Evolutionary conservation across 64 coral and sea anemone genomes (phyloP), one percentile per base, ranked within the genome.

Genomic region (Montipora cactus): DNA sequence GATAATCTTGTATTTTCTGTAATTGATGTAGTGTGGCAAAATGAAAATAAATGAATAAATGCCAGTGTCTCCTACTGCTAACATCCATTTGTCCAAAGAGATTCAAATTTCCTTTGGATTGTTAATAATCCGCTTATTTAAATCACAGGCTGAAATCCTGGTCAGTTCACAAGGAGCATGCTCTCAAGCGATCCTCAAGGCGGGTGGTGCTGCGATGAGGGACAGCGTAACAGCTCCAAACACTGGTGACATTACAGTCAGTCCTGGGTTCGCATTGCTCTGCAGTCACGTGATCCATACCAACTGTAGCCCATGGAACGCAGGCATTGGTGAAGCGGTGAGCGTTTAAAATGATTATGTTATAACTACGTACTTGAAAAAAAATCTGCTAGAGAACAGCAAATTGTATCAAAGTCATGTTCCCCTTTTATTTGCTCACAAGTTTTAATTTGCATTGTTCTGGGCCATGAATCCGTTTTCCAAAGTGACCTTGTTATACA

Each of bases 241-340:
- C 19, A 10, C 89, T 66, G 83, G 83, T 6, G 83, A 87, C 8
- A 87, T 93, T 59, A 15, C 58, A 21, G 81, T 87, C 46, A 79
- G 83, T 25, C 57, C 81, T 25, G 81, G 81, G 18, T 75, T 44
- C 19, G 53, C 79, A 5, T 52, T 93, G 44, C 28, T 45, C 12
- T 93, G 91, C 44, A 87, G 64, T 25, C 46, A 87, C 74, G 82
- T 93, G 22, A 87, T 79, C 6, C 91, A 93, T 78, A 78, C 76
- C 1, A 21, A 21, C 25, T 93, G 81, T 50, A 49, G 75, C 0
- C 0, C 15, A 14, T 93, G 83, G 82, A 76, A 80, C 7, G 76
- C 45, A 49, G 81, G 74, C 0, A 53, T 19, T 5, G 91, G 91
- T 48, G 74, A 21, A 22, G 5, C 8, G 37, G 91, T 87, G 68